phyloP scores from a whole-genome alignment of 2,888 invertebrate species.

The Cyclophora albipunctata region DNA sequence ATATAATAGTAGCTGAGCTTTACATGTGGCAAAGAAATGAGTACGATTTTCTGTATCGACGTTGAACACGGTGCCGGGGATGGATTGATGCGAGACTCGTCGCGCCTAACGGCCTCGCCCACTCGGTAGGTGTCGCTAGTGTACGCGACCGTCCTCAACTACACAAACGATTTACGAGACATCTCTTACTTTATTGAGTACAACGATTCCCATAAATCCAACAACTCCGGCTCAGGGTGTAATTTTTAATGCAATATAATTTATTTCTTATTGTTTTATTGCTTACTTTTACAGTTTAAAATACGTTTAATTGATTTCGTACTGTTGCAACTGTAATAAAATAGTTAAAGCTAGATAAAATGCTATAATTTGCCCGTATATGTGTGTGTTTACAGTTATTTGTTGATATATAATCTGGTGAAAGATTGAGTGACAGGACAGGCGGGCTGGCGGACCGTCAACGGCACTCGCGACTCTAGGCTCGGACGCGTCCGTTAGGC shows the following conservation, averaged over 20 bases:
- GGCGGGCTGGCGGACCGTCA: constrained; percentile 39
- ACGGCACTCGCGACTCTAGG: constrained; percentile 35
- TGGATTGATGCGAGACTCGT: constrained; percentile 12
- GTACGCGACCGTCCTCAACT: constrained; percentile 43
- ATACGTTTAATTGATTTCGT: constrained; percentile 3
- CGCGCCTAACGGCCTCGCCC: constrained; percentile 62
- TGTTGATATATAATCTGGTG: constrained; percentile 45
- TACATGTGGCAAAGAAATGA: too few relatives aligned
- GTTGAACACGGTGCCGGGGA: neutral
- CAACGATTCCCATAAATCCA: constrained; percentile 66
- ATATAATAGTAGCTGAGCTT: too few relatives aligned
- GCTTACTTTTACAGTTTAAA: constrained; percentile 7
- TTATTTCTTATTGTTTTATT: constrained; percentile 32
- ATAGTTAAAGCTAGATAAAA: too few relatives aligned
- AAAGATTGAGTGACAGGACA: constrained; percentile 58
- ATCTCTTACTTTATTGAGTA: constrained; percentile 66
- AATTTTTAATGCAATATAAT: constrained; percentile 44
- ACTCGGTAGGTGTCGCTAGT: constrained; percentile 62
- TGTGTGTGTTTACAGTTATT: constrained; percentile 45
- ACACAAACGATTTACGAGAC: constrained; percentile 64
- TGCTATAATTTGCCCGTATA: constrained; percentile 41
- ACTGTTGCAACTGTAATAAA: neutral
- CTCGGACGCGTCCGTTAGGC: constrained; percentile 59
- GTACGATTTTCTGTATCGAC: too few relatives aligned
- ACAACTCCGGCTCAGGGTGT: constrained; percentile 31